Percentiles rank a stretch among this genome's conserved stretches.
Conservation (phyloP, 2,113 vertebrate species). For the Poeciliopsis occidentalis region DNA sequence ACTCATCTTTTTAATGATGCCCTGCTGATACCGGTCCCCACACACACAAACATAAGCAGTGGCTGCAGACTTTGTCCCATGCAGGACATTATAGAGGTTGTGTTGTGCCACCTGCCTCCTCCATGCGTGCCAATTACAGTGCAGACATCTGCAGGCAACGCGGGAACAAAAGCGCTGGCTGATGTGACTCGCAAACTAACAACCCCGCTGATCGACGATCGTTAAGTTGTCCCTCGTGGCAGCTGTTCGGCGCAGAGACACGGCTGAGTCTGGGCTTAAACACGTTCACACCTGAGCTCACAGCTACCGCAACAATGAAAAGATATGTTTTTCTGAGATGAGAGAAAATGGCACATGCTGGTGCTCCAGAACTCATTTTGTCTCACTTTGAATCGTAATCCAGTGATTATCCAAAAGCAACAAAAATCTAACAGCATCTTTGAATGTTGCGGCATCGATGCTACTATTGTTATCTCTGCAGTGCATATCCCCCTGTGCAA, state of each 20-base stretch:
- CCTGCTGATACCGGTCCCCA: slow-evolving; percentile 37
- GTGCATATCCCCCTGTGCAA: no score
- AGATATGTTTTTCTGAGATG: neutral
- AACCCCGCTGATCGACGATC: slow-evolving; percentile 64
- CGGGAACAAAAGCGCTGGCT: slow-evolving; percentile 55
- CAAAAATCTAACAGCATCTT: no score
- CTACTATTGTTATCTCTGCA: no score
- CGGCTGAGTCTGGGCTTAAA: slow-evolving; percentile 36
- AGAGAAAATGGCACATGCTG: neutral
- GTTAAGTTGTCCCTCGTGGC: slow-evolving; percentile 56
- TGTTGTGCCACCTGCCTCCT: slow-evolving; percentile 63
- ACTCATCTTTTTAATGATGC: slow-evolving; percentile 60
- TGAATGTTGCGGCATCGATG: no score
- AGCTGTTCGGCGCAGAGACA: slow-evolving; percentile 60
- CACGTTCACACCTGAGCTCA: slow-evolving; percentile 16
- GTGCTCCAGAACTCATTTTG: neutral
- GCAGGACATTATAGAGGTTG: slow-evolving; percentile 40
- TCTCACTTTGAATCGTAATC: no score
- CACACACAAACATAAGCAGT: neutral
- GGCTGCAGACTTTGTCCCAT: slow-evolving; percentile 21
- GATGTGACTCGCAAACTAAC: slow-evolving; percentile 50
- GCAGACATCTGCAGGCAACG: slow-evolving; percentile 59
- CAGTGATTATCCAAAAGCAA: no score
- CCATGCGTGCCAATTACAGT: slow-evolving; percentile 57
- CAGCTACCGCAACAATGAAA: slow-evolving; percentile 10